Percentiles rank a stretch among this genome's conserved stretches.
Evolutionary conservation across 2,113 vertebrate genomes (phyloP).

Genomic region (Seriola aureovittata): DNA sequence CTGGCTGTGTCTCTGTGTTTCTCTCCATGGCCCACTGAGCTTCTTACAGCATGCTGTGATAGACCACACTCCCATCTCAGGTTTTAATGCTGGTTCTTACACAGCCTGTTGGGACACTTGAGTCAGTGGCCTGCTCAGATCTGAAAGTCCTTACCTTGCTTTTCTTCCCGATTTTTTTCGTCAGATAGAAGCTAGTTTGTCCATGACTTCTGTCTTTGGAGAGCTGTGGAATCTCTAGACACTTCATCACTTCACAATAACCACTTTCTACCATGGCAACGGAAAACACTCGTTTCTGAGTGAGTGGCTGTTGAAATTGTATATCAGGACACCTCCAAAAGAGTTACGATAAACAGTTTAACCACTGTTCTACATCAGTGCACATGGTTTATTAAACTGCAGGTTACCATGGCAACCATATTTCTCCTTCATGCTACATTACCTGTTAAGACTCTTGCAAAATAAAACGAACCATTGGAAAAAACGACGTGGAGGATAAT

Average conservation of each 20-base stretch:
- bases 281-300: neutral
- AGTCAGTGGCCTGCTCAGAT: conserved; percentile 20
- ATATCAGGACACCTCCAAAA: neutral
- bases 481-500: conserved; percentile 5
- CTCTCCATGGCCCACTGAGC: conserved; percentile 20
- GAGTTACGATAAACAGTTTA: neutral
- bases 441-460: conserved; percentile 11
- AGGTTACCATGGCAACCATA: conserved; percentile 30
- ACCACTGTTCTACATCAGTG: conserved; percentile 12
- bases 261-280: neutral
- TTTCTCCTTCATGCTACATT: conserved; percentile 14
- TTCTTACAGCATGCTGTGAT: neutral
- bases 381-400: conserved; percentile 23
- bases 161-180: conserved; percentile 3
- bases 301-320: conserved; percentile 24
- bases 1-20: conserved; percentile 7
- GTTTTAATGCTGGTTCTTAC: conserved; percentile 26
- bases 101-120: neutral
- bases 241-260: neutral
- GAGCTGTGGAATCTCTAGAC: neutral
- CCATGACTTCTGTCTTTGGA: neutral
- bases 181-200: neutral
- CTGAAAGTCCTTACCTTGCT: neutral
- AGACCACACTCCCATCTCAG: conserved; percentile 18
- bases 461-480: neutral